Evolutionary conservation across 2,888 invertebrate genomes (phyloP).

Genomic region (Stegophylla sp.): DNA sequence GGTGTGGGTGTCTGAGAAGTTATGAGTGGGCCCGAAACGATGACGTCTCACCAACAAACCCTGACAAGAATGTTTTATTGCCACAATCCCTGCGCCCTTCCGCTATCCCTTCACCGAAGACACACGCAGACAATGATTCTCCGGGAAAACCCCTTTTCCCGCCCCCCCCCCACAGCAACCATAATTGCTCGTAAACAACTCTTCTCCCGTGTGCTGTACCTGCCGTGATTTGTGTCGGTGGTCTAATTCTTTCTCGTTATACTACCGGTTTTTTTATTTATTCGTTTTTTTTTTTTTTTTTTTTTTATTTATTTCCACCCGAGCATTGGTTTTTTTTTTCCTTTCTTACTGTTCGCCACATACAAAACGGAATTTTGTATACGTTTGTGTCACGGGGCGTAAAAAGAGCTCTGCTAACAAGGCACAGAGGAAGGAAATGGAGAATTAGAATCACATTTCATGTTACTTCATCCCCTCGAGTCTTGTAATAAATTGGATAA

Average conservation of each 20-base stretch:
- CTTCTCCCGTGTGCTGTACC: constrained; percentile 20
- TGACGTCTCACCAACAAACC: constrained; percentile 41
- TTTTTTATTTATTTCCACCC: background rate
- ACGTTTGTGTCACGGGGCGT: constrained; percentile 22
- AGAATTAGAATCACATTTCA: constrained; percentile 59
- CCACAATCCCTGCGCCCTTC: background rate
- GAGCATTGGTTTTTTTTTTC: constrained; percentile 1
- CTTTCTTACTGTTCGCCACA: background rate
- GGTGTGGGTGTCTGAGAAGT: constrained; percentile 46
- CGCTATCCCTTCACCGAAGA: constrained; percentile 12
- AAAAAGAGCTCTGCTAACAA: constrained; percentile 29
- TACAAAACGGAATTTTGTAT: constrained; percentile 41
- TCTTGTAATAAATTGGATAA: constrained; percentile 50
- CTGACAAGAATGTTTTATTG: constrained; percentile 56
- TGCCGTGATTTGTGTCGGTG: constrained; percentile 43
- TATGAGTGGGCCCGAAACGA: constrained; percentile 47
- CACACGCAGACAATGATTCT: background rate
- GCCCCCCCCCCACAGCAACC: background rate
- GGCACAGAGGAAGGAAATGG: constrained; percentile 35
- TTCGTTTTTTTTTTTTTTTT: background rate
- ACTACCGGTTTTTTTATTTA: constrained; percentile 21
- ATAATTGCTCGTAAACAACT: constrained; percentile 54
- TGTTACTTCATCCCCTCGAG: constrained; percentile 21
- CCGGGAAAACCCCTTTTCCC: constrained; percentile 7
- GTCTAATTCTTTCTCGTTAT: constrained; percentile 51